phyloP scores from a whole-genome alignment of 2,888 invertebrate genomes.

The Rotaria magnacalcarata region DNA sequence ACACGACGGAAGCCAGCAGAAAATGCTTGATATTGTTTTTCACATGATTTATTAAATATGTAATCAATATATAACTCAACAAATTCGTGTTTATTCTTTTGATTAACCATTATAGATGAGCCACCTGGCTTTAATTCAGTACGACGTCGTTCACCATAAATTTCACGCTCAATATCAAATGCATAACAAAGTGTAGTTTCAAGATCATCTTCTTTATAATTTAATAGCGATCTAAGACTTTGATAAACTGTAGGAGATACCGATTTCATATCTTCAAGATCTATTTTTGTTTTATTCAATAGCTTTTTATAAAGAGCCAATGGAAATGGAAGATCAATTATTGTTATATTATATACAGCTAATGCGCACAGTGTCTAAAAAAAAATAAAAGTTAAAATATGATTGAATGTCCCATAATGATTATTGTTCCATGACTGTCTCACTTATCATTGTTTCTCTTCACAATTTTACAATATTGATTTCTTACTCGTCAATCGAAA shows the following conservation, averaged over 20 bases:
- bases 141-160: constrained; percentile 72
- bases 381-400: too few relatives aligned
- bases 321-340: constrained; percentile 91
- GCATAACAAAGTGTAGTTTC: constrained; percentile 76
- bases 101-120: constrained; percentile 72
- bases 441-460: too few relatives aligned
- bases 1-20: constrained; percentile 65
- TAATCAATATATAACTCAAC: constrained; percentile 86
- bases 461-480: too few relatives aligned
- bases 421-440: too few relatives aligned
- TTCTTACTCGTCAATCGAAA: too few relatives aligned
- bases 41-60: constrained; percentile 77
- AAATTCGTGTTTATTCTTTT: constrained; percentile 80
- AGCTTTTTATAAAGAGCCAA: constrained; percentile 89
- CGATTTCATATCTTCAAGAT: constrained; percentile 17
- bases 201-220: constrained; percentile 74
- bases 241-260: constrained; percentile 53
- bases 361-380: constrained; percentile 71
- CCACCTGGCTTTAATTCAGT: constrained; percentile 75
- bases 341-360: constrained; percentile 87
- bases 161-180: constrained; percentile 69
- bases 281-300: constrained; percentile 62
- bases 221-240: constrained; percentile 71
- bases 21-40: constrained; percentile 72
- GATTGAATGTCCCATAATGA: too few relatives aligned